These are phyloP conservation scores for Rhinolophus ferrumequinum DNA, from an alignment of 2,113 vertebrate species.

Conservation along the genomic window DNA sequence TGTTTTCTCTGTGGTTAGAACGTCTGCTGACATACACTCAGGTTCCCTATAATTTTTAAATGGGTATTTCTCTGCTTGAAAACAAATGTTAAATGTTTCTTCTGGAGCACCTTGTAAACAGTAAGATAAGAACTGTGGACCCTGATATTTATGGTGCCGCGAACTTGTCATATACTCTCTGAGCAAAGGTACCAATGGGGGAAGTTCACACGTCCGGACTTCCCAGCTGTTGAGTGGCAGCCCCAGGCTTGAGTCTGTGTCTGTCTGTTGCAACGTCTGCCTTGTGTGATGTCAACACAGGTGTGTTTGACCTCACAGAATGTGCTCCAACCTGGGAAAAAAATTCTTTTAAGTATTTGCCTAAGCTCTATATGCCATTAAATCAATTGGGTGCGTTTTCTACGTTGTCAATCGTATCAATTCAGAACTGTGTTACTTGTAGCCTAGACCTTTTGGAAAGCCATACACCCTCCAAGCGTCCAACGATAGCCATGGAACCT, in stretches of 20 bases:
- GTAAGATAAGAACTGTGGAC: too few species aligned
- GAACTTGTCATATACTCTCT: neutral
- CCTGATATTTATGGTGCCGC: neutral
- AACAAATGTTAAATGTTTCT: neutral
- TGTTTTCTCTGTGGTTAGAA: neutral
- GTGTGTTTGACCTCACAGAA: neutral
- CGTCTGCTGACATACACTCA: too few species aligned
- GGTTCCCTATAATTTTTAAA: neutral
- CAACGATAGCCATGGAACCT: neutral
- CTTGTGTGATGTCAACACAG: too few species aligned
- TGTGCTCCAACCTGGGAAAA: neutral
- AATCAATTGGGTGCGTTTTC: neutral
- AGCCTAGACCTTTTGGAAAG: neutral
- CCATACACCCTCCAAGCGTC: neutral
- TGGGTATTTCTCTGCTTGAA: neutral
- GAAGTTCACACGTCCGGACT: neutral
- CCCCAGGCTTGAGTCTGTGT: neutral
- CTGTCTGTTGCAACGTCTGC: neutral
- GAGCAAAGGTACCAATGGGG: neutral
- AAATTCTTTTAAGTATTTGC: neutral
- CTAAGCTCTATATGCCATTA: too few species aligned
- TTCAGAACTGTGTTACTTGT: neutral
- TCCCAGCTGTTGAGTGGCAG: neutral
- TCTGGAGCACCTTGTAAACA: neutral
- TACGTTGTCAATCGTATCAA: fast-evolving